Evolutionary conservation across 2,113 vertebrate genomes (phyloP), one percentile per base, ranked within the genome.

Genomic region (Eulemur rufifrons): DNA sequence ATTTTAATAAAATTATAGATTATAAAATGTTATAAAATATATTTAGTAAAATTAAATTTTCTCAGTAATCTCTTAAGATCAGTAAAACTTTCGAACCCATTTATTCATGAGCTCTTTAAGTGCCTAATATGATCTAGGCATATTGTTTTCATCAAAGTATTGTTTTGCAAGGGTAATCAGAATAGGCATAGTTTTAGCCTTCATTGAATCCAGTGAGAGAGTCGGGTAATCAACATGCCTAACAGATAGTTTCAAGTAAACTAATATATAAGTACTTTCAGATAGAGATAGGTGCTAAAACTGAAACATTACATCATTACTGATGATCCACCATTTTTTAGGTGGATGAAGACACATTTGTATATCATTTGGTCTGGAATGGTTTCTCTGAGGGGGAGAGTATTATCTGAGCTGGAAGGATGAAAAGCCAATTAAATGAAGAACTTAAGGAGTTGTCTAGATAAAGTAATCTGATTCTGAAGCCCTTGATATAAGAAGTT

Each of bases 81-180:
- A 80, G 0, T 94, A 94, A 91, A 94, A 63, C 15, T 45, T 47
- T 84, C 8, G 88, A 81, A 64, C 37, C 50, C 45, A 23, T 71
- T 89, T 50, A 39, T 93, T 81, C 5, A 34, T 96, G 78, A 89
- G 11, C 11, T 94, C 14, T 96, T 86, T 91, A 86, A 92, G 13
- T 91, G 27, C 27, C n/a, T 95, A 73, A 66, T 71, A 27, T 80
- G 71, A 85, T 23, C 9, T 12, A 95, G 74, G 23, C 11, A n/a
- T 83, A 66, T 29, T 71, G 0, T 95, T 95, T 59, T 80, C 68
- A 18, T 86, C 23, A 83, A 68, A 83, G 37, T 82, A 32, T 54
- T 83, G 1, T 88, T 77, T 81, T 86, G 37, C 0, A 91, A 81
- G 29, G 45, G 21, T 69, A 32, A 66, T 94, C 25, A 80, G 76